Base-by-base conservation (phyloP, 2,113 vertebrate species). In the Leucopsar rothschildi region DNA sequence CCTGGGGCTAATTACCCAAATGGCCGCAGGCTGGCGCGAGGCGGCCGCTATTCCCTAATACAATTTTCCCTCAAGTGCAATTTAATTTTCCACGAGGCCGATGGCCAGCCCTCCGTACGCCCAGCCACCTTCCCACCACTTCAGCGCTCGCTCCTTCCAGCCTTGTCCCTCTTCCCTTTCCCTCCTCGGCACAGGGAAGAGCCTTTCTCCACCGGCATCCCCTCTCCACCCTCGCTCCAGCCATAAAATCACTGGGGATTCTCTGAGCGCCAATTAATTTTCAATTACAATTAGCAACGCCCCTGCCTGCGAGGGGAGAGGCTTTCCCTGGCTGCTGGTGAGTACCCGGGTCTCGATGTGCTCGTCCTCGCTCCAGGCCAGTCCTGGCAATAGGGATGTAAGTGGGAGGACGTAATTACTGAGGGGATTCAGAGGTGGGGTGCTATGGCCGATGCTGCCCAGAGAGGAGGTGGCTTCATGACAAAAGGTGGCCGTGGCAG, bases 41-140 rank as follows among this genome's bases (percentile, higher is more conserved):
- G 98, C 98, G 95, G 98, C 98, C 97, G 97, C 98, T 98, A 97
- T 98, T 98, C 99, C 98, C 99, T 99, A 99, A 99, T 98, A 99
- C 98, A 99, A 99, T 99, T 99, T 99, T 98, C 98, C 98, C 98
- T 98, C 98, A 99, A 99, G 98, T 99, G 98, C 99, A 99, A 99
- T 99, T 99, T 99, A 99, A 99, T 99, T 99, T 99, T 98, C 99
- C 97, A 40, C 24, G 59, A 96, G 97, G 97, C 98, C 83, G 95
- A 97, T 96, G 96, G 97, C 97, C 90, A 89, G 97, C 97, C 97
- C 96, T 92, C 79, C 92, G 95, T 97, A 50, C 93, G 86, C 80
- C 65, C 95, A 97, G 88, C 79, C 94, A 90, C 94, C 95, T 82
- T 95, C 95, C 89, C 90, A 78, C 94, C 95, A 95, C 96, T 93